These are phyloP conservation scores for Aptenodytes forsteri DNA, from an alignment of 2,113 vertebrate genomes.

Conservation along the genomic window DNA sequence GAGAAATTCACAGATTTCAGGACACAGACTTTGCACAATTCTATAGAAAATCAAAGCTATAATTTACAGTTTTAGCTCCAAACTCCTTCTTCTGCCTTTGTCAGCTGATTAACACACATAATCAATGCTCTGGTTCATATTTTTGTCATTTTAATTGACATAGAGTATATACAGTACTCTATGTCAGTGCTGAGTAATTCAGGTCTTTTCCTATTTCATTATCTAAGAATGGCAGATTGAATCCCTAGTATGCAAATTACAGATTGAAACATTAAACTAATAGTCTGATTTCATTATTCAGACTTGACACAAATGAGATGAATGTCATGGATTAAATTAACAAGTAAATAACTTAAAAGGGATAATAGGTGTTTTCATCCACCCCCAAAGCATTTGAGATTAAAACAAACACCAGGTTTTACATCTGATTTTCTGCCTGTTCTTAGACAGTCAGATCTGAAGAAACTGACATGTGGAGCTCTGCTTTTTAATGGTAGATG, in stretches of 20 bases:
- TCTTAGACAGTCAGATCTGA: neutral
- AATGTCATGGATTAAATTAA: slow-evolving; percentile 27
- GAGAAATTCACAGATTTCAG: neutral
- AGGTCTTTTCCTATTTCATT: neutral
- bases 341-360: slow-evolving; percentile 32
- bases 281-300: slow-evolving; percentile 20
- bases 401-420: neutral
- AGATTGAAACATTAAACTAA: slow-evolving; percentile 28
- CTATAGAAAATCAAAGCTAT: neutral
- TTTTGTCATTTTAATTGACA: neutral
- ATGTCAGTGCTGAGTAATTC: neutral
- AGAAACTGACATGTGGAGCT: neutral
- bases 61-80: neutral
- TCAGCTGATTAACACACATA: neutral
- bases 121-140: neutral
- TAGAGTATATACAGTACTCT: neutral
- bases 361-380: slow-evolving; percentile 4
- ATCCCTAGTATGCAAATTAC: neutral
- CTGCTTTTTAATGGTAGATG: neutral
- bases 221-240: neutral
- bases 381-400: neutral
- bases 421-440: neutral
- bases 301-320: slow-evolving; percentile 5
- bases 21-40: neutral
- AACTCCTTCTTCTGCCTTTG: neutral